These are phyloP conservation scores for Eulithis testata DNA, from an alignment of 2,888 invertebrate species.

Conservation along the genomic window DNA sequence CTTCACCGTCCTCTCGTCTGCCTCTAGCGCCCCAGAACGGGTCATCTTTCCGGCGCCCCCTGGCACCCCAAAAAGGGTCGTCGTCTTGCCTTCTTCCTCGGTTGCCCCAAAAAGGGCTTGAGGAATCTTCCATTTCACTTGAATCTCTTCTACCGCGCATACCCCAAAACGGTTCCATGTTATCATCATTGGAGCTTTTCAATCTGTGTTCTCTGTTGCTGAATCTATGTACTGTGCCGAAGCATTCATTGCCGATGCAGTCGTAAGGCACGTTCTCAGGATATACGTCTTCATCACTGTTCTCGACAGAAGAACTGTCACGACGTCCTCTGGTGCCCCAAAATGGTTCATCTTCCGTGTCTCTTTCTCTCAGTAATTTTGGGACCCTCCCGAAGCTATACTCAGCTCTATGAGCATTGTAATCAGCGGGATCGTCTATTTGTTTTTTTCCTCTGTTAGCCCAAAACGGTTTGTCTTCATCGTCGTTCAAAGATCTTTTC, in stretches of 20 bases:
- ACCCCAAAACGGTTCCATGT: slow-evolving; percentile 61
- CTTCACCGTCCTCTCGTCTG: slow-evolving; percentile 60
- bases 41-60: slow-evolving; percentile 48
- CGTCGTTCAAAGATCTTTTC: slow-evolving; percentile 62
- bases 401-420: slow-evolving; percentile 35
- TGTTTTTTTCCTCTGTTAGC: slow-evolving; percentile 59
- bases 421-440: slow-evolving; percentile 38
- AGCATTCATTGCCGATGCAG: slow-evolving; percentile 48
- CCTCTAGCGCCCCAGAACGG: slow-evolving; percentile 71
- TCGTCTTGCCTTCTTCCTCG: slow-evolving; percentile 58
- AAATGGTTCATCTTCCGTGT: slow-evolving; percentile 64
- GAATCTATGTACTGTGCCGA: slow-evolving; percentile 39
- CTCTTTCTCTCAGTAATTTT: slow-evolving; percentile 46
- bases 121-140: slow-evolving; percentile 33
- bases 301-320: slow-evolving; percentile 57
- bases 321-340: slow-evolving; percentile 73
- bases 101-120: slow-evolving; percentile 66
- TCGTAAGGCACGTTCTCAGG: slow-evolving; percentile 34
- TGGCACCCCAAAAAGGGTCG: slow-evolving; percentile 58
- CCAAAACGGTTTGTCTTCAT: slow-evolving; percentile 60
- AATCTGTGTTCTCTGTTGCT: slow-evolving; percentile 27
- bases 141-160: slow-evolving; percentile 52
- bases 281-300: slow-evolving; percentile 45
- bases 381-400: slow-evolving; percentile 43
- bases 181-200: slow-evolving; percentile 51